A percentile compares a stretch with the other conserved stretches of the same genome.
Evolutionary conservation across 1,140 invertebrate species (phyloP).

Genomic region (Drosophila erecta): DNA sequence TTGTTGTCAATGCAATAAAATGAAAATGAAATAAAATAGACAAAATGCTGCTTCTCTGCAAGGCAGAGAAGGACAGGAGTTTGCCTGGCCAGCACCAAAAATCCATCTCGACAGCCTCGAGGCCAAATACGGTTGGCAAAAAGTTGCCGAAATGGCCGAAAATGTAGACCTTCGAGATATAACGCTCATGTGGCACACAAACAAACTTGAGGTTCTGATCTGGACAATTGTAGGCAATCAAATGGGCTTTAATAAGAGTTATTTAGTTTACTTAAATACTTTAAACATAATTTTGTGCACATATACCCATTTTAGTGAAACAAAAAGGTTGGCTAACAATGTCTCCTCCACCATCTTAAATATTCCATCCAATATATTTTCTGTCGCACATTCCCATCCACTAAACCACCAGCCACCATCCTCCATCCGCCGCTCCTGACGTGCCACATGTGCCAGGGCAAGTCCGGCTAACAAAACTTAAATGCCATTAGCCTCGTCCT

Average conservation of each 20-base stretch:
- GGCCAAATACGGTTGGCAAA: slow-evolving; percentile 66
- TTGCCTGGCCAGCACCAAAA: slow-evolving; percentile 19
- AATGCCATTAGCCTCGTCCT: slow-evolving; percentile 77
- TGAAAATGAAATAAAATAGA: slow-evolving; percentile 74
- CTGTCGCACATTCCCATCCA: slow-evolving; percentile 12
- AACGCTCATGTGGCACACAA: slow-evolving; percentile 5
- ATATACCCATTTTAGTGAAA: no score
- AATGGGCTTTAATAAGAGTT: not conserved
- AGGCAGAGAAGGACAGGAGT: slow-evolving; percentile 9
- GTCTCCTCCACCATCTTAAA: slow-evolving; percentile 9
- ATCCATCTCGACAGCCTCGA: slow-evolving; percentile 43
- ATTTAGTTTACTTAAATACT: not conserved
- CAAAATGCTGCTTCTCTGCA: slow-evolving; percentile 63
- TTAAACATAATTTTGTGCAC: not conserved
- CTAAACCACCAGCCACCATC: slow-evolving; percentile 8
- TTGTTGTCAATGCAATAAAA: slow-evolving; percentile 80
- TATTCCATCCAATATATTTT: slow-evolving; percentile 29
- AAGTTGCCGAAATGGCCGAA: slow-evolving; percentile 30
- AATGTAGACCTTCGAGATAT: slow-evolving; percentile 26
- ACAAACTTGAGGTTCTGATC: slow-evolving; percentile 3
- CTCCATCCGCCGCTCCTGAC: slow-evolving; percentile 30
- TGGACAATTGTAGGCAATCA: not conserved
- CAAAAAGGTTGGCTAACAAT: slow-evolving; percentile 1
- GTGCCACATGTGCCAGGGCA: slow-evolving; percentile 34
- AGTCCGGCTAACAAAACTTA: slow-evolving; percentile 61